Evolutionary conservation across 2,113 vertebrate species (phyloP).

Genomic region (Pardalotus punctatus): DNA sequence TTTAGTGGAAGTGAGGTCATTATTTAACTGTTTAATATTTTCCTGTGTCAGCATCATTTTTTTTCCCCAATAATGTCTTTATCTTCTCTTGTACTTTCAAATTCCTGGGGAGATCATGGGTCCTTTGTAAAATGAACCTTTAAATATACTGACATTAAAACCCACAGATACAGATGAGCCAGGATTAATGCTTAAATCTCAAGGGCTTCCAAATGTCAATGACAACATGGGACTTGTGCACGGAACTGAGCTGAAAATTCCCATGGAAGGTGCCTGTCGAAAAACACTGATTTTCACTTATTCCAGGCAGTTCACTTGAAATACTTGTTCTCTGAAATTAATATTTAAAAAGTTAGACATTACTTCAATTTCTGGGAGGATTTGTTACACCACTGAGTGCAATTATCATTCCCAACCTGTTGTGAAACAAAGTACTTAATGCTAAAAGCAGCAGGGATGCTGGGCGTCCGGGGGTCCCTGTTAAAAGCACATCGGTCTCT

Average conservation of each 20-base stretch:
- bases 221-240: neutral
- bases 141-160: neutral
- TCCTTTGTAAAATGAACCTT: neutral
- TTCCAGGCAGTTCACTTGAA: neutral
- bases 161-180: neutral
- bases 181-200: neutral
- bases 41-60: neutral
- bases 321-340: neutral
- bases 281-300: neutral
- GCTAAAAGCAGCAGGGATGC: neutral
- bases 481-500: neutral
- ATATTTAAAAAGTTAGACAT: neutral
- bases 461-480: neutral
- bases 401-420: neutral
- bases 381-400: neutral
- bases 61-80: neutral
- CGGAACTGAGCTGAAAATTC: neutral
- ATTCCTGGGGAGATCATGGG: neutral
- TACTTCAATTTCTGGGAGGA: neutral
- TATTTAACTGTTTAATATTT: neutral
- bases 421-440: neutral
- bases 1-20: neutral
- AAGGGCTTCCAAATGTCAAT: conserved; percentile 4
- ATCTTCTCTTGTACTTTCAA: neutral
- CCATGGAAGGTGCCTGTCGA: rapidly evolving